Conservation (phyloP, 2,113 vertebrate species). For the Coturnix japonica region DNA sequence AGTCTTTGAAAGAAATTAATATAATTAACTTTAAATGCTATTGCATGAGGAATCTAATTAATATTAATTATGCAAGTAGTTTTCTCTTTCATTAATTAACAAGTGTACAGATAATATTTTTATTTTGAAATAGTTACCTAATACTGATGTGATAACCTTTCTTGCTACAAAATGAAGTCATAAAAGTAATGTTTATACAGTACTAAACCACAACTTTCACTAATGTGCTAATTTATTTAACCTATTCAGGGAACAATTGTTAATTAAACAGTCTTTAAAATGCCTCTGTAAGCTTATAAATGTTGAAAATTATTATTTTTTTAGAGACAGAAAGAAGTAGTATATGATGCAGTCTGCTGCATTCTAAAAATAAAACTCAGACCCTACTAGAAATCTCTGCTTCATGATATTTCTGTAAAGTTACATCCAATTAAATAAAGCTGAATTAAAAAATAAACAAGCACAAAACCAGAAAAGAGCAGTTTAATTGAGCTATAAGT, state of each 20-base stretch:
- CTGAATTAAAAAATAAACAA: constrained; percentile 31
- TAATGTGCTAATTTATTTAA: background rate
- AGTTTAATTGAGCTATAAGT: constrained; percentile 42
- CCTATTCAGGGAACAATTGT: background rate
- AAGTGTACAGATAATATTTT: background rate
- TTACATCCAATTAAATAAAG: background rate
- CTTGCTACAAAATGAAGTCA: background rate
- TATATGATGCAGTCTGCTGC: background rate
- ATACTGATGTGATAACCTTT: background rate
- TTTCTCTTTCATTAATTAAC: background rate
- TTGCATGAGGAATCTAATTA: background rate
- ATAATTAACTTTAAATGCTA: background rate
- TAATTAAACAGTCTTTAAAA: background rate
- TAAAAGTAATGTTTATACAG: background rate
- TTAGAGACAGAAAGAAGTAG: background rate
- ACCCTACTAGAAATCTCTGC: background rate
- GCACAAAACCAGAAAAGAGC: background rate
- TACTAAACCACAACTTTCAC: background rate
- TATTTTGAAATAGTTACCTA: background rate
- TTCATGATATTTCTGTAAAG: constrained; percentile 2
- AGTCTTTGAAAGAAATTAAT: background rate
- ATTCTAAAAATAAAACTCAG: background rate
- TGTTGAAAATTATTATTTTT: background rate
- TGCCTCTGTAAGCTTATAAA: background rate
- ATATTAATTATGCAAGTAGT: background rate